Evolutionary conservation across 2,113 vertebrate species (phyloP).

Genomic region (Zosterops borbonicus): DNA sequence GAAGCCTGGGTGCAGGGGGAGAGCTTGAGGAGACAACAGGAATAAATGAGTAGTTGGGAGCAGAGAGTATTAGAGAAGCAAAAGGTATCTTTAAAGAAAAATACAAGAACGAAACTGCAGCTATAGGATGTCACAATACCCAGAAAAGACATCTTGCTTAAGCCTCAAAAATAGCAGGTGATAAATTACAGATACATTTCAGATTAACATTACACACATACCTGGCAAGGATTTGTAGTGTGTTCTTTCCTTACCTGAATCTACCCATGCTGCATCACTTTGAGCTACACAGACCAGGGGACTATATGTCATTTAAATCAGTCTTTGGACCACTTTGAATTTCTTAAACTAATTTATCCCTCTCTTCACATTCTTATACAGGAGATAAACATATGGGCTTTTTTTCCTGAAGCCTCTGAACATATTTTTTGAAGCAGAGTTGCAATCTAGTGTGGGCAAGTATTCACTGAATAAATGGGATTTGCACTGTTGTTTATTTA

Average conservation of each 20-base stretch:
- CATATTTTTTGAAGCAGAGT: slow-evolving; percentile 41
- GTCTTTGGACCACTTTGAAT: neutral
- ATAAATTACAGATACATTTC: neutral
- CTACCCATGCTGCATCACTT: neutral
- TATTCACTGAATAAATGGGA: slow-evolving; percentile 29
- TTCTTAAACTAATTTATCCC: neutral
- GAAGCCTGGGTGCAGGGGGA: neutral
- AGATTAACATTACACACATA: neutral
- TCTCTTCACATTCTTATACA: slow-evolving; percentile 4
- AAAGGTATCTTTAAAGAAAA: neutral
- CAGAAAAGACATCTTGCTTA: neutral
- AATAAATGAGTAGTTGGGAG: neutral
- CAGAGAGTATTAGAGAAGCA: neutral
- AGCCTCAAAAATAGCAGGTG: neutral
- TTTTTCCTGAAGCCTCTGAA: slow-evolving; percentile 30
- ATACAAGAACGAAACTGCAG: neutral
- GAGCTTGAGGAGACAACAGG: neutral
- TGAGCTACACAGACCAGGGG: neutral
- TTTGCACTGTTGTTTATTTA: slow-evolving; percentile 39
- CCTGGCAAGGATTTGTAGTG: neutral
- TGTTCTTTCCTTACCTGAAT: neutral
- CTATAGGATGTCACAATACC: neutral
- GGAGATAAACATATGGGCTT: slow-evolving; percentile 44
- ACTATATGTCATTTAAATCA: neutral
- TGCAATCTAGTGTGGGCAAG: slow-evolving; percentile 35